Base-by-base conservation (phyloP, 2,888 invertebrate species). In the Leptopilina drosophilae region DNA sequence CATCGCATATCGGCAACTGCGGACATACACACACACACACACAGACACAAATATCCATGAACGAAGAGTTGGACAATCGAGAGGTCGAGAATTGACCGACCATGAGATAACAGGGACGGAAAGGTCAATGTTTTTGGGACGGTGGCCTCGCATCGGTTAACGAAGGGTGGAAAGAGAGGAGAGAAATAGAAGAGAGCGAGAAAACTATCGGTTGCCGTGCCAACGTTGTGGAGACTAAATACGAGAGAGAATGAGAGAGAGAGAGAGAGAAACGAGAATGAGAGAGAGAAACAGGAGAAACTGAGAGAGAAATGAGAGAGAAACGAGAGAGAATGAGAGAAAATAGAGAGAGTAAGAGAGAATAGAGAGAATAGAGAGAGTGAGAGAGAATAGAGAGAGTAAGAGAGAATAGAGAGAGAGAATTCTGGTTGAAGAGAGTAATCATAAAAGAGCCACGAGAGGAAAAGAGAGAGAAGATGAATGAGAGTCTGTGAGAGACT, bases 61-160 rank as follows among this genome's bases (percentile, higher is more conserved):
- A 20, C 8, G 56, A 26, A 20, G 53, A 77, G 75, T 77, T 76
- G 15, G 76, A 77, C 73, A 77, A 76, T 77, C 77, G 81, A 64
- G 73, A 81, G 77, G 80, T 82, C 80, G 82, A 79, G 82, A 80
- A 82, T 82, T 83, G 83, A 82, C 83, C 83, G 82, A 79, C 81
- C 79, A 78, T 78, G 81, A 78, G 82, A 83, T 82, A 82, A 82
- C 76, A 80, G 67, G 49, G 49, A 46, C 75, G 64, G 77, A 80
- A 81, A 83, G 82, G 83, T 83, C 82, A 83, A 83, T 83, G 82
- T 83, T 83, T 83, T 83, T 82, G 82, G 81, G 81, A 81, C 80
- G 81, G 82, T 82, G 82, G 79, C 76, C 79, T 76, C 78, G 80
- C 78, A 81, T 64, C 79, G 79, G 62, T 78, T 79, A 75, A 64